Evolutionary conservation across 2,797 vertebrate species (phyloP).

Genomic region (Crocidura indochinensis): DNA sequence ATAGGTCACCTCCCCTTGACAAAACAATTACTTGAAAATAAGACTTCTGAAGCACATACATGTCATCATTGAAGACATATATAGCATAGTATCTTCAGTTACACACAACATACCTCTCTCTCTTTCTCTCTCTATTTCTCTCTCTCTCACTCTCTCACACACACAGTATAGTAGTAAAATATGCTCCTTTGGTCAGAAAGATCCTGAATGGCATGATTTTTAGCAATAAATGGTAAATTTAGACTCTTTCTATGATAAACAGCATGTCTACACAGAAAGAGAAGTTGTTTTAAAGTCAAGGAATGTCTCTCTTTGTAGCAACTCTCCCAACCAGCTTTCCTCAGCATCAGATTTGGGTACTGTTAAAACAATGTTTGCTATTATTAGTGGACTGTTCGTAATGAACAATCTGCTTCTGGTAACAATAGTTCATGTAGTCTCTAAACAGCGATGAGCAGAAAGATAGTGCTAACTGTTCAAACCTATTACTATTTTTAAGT

Average conservation of each 20-base stretch:
- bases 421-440: not conserved
- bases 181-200: not conserved
- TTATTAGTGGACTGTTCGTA: conserved; percentile 26
- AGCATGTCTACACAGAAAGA: not conserved
- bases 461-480: conserved; percentile 69
- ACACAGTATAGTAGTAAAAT: not conserved
- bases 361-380: conserved; percentile 47
- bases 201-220: not conserved
- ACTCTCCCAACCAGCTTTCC: conserved; percentile 1
- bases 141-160: too few relatives aligned
- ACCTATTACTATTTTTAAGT: conserved; percentile 74
- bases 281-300: conserved; percentile 47
- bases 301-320: conserved; percentile 44
- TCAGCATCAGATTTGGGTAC: conserved; percentile 15
- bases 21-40: conserved; percentile 44
- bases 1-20: not conserved
- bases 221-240: too few relatives aligned
- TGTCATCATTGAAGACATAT: conserved; percentile 30
- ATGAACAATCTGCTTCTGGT: conserved; percentile 20
- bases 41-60: not conserved
- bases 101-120: not conserved
- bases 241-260: not conserved
- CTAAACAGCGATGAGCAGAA: conserved; percentile 61
- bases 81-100: not conserved
- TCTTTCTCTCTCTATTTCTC: too few relatives aligned